Conservation (phyloP, 1,140 invertebrate species). For the Drosophila lini region DNA sequence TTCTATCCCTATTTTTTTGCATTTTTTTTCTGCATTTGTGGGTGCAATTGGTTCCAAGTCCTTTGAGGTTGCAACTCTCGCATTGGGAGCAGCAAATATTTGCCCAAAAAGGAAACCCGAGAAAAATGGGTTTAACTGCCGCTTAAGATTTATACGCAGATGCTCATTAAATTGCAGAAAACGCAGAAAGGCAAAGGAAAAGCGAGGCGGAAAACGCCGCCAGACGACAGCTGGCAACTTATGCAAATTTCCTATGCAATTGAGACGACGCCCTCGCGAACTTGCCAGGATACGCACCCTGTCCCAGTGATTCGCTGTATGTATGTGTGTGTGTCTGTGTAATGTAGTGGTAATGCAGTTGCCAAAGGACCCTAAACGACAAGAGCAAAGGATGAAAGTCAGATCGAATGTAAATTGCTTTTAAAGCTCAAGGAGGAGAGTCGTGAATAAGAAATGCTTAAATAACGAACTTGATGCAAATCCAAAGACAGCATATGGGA, state of each 20-base stretch:
- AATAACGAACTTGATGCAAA: conserved; percentile 44
- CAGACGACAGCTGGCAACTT: conserved; percentile 74
- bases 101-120: conserved; percentile 17
- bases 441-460: conserved; percentile 47
- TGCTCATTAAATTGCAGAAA: conserved; percentile 48
- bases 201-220: conserved; percentile 30
- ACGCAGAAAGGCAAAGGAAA: conserved; percentile 4
- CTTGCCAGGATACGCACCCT: conserved; percentile 15
- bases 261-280: conserved; percentile 70
- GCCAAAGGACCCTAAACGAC: conserved; percentile 59
- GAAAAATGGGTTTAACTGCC: conserved; percentile 45
- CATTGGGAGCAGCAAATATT: conserved; percentile 42
- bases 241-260: conserved; percentile 77
- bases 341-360: conserved; percentile 69
- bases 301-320: neutral
- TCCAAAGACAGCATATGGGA: conserved; percentile 26
- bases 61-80: conserved; percentile 74
- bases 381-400: conserved; percentile 67
- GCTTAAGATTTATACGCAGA: conserved; percentile 49
- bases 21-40: conserved; percentile 34
- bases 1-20: neutral
- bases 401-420: conserved; percentile 75
- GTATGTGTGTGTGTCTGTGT: conserved; percentile 33
- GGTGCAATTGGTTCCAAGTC: conserved; percentile 70
- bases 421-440: conserved; percentile 52